Percentiles rank a stretch among this genome's conserved stretches.
These are phyloP conservation scores for Lates calcarifer DNA, from an alignment of 2,113 vertebrate species.

Conservation along the genomic window DNA sequence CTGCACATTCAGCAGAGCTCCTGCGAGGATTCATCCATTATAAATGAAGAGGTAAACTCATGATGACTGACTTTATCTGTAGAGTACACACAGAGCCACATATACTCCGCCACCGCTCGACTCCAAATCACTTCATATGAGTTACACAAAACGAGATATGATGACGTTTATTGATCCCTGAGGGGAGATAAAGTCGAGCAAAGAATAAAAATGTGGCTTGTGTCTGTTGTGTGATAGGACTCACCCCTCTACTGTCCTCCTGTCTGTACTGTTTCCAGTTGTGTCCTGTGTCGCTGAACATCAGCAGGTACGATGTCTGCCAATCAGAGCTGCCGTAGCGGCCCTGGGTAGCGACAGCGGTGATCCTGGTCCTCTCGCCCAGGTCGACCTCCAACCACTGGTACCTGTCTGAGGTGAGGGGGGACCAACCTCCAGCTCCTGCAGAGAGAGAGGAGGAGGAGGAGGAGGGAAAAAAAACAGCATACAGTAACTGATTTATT, in stretches of 20 bases:
- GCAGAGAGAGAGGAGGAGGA: conserved; percentile 27
- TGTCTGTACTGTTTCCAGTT: conserved; percentile 94
- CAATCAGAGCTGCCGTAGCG: conserved; percentile 89
- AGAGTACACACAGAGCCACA: background rate
- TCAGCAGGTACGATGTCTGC: conserved; percentile 91
- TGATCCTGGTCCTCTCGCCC: conserved; percentile 88
- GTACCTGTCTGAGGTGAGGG: conserved; percentile 88
- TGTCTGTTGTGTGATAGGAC: conserved; percentile 37
- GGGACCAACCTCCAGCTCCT: conserved; percentile 97
- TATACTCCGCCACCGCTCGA: background rate
- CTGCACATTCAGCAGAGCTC: conserved; percentile 48
- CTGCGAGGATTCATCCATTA: conserved; percentile 2
- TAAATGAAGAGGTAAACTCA: conserved; percentile 39
- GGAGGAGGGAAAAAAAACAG: background rate
- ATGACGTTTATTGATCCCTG: conserved; percentile 8
- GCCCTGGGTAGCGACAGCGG: conserved; percentile 85
- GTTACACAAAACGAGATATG: background rate
- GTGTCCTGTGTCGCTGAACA: conserved; percentile 92
- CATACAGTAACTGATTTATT: conserved; percentile 13
- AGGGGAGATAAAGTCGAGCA: background rate
- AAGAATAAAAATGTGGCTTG: conserved; percentile 12
- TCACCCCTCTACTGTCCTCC: conserved; percentile 93
- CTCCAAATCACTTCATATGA: background rate
- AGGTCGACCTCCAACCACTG: conserved; percentile 94
- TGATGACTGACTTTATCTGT: conserved; percentile 35